phyloP scores from a whole-genome alignment of 2,113 vertebrate genomes.

The Halichoerus grypus region DNA sequence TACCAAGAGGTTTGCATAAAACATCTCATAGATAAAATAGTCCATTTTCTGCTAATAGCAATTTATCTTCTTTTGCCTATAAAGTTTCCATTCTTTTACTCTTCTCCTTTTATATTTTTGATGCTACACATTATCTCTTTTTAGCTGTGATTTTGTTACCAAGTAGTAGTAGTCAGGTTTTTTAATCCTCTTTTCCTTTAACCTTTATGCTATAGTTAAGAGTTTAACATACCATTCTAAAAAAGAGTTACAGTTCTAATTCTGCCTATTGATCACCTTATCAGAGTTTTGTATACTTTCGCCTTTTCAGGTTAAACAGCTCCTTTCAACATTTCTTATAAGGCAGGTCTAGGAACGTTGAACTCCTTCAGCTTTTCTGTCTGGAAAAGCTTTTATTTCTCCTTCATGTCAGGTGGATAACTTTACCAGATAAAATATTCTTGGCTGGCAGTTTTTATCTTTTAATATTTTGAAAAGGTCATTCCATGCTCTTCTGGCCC shows the following conservation, averaged over 20 bases:
- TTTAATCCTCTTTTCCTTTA: not conserved
- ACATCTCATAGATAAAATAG: not conserved
- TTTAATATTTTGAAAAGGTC: not conserved
- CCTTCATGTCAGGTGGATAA: not conserved
- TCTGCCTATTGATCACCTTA: not conserved
- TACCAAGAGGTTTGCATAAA: not conserved
- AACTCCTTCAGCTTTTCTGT: not conserved
- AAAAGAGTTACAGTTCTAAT: not conserved
- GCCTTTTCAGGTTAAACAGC: not conserved
- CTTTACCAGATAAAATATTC: not conserved
- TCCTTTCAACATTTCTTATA: not conserved
- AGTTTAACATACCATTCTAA: not conserved
- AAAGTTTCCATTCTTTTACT: not conserved
- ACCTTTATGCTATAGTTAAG: not conserved
- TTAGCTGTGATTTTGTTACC: not conserved
- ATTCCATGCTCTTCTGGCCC: not conserved
- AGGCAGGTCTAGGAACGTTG: not conserved
- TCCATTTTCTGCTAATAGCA: not conserved
- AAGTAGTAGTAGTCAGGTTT: not conserved
- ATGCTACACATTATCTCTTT: not conserved
- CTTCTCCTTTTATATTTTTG: not conserved
- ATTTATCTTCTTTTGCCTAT: not conserved
- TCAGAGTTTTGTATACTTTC: not conserved
- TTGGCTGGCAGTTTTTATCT: not conserved
- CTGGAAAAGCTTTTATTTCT: not conserved